Percentiles rank a stretch among this genome's conserved stretches.
These are phyloP conservation scores for Dendroctonus valens DNA, from an alignment of 1,140 invertebrate genomes.

Conservation along the genomic window DNA sequence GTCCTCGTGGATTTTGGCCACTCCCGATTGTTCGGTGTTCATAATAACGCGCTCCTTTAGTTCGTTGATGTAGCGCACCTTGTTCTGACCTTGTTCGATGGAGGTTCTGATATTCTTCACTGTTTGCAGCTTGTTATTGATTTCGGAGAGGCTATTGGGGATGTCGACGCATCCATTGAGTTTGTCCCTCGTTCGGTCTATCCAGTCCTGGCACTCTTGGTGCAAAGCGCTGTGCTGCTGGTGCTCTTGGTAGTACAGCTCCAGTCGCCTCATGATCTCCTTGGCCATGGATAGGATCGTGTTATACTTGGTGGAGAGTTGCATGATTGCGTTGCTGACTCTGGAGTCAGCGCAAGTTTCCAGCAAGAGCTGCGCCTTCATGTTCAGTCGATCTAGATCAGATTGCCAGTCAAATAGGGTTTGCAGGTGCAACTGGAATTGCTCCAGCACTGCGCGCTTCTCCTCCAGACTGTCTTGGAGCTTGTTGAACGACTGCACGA, in stretches of 20 bases:
- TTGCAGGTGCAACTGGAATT: constrained; percentile 88
- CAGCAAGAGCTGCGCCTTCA: constrained; percentile 83
- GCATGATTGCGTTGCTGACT: constrained; percentile 90
- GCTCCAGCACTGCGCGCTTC: constrained; percentile 85
- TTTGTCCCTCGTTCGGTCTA: constrained; percentile 82
- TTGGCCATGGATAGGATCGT: constrained; percentile 87
- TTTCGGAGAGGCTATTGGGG: constrained; percentile 73
- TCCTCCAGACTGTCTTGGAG: constrained; percentile 84
- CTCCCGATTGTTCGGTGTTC: constrained; percentile 85
- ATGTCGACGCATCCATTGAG: constrained; percentile 73
- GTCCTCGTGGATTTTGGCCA: constrained; percentile 83
- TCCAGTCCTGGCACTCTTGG: constrained; percentile 89
- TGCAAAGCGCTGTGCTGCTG: constrained; percentile 86
- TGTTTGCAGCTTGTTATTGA: constrained; percentile 79
- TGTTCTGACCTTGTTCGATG: constrained; percentile 88
- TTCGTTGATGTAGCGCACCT: constrained; percentile 84
- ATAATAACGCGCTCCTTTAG: constrained; percentile 89
- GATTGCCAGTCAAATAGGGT: constrained; percentile 92
- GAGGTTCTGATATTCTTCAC: constrained; percentile 82
- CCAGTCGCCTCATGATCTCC: constrained; percentile 87
- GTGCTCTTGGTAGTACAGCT: constrained; percentile 89
- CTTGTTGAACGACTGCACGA: constrained; percentile 88
- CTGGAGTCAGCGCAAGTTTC: constrained; percentile 92
- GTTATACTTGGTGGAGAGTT: constrained; percentile 92
- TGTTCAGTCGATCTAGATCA: constrained; percentile 87